These are phyloP conservation scores for Diprion similis DNA, from an alignment of 1,140 invertebrate genomes.

Conservation along the genomic window DNA sequence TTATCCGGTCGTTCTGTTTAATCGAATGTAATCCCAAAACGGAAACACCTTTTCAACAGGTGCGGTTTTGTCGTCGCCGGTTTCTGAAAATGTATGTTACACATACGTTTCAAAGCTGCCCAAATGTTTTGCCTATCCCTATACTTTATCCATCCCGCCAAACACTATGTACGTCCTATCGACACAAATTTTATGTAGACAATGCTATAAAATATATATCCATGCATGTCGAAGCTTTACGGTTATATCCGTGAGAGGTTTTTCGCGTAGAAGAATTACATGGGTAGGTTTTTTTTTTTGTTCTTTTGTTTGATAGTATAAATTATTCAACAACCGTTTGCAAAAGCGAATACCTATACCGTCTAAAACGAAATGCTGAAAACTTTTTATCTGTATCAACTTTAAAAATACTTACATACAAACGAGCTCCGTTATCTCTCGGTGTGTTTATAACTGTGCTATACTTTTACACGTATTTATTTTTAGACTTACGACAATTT, in stretches of 20 bases:
- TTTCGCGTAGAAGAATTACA: too few relatives aligned
- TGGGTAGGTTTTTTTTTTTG: too few relatives aligned
- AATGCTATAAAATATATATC: too few relatives aligned
- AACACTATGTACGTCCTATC: too few relatives aligned
- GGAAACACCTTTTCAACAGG: conserved; percentile 5
- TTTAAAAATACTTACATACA: neutral
- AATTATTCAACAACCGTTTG: conserved; percentile 1
- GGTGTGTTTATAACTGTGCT: neutral
- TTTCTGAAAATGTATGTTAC: neutral
- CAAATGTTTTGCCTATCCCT: too few relatives aligned
- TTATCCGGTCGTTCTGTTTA: conserved; percentile 2
- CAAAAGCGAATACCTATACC: neutral
- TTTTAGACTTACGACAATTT: neutral
- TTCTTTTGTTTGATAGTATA: neutral
- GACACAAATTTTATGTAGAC: too few relatives aligned
- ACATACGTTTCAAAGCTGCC: too few relatives aligned
- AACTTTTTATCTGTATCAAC: neutral
- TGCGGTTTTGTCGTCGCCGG: neutral
- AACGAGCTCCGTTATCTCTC: neutral
- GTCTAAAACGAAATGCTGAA: neutral
- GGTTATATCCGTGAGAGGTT: too few relatives aligned
- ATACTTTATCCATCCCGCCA: too few relatives aligned
- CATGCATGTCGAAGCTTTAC: too few relatives aligned
- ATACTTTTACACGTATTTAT: neutral
- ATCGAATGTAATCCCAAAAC: neutral